A percentile compares a stretch with the other conserved stretches of the same genome.
Conservation (phyloP, 2,113 vertebrate species). For the Taxidea taxus region DNA sequence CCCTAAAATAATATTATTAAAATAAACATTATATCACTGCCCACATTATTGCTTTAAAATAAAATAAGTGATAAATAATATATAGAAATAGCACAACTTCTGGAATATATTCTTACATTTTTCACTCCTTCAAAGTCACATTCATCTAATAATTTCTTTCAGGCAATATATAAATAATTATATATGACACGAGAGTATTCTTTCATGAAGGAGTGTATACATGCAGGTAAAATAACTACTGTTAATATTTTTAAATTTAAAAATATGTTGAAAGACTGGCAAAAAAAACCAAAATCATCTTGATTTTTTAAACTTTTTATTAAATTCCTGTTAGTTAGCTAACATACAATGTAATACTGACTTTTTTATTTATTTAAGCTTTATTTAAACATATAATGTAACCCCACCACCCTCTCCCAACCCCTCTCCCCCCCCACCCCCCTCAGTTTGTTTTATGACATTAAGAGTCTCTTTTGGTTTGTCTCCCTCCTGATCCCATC, state of each 20-base stretch:
- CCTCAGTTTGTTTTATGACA: too few relatives aligned
- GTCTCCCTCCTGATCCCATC: too few relatives aligned
- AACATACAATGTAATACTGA: neutral
- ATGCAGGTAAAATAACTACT: neutral
- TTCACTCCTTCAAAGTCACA: neutral
- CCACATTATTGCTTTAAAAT: neutral
- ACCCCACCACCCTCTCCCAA: too few relatives aligned
- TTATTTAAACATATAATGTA: too few relatives aligned
- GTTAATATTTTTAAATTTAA: conserved; percentile 5
- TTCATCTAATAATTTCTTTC: neutral
- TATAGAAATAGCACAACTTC: neutral
- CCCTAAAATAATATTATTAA: neutral
- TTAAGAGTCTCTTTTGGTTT: too few relatives aligned
- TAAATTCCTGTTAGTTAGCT: neutral
- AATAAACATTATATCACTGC: neutral
- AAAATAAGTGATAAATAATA: neutral
- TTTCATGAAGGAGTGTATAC: neutral
- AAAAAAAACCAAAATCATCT: neutral
- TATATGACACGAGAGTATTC: neutral
- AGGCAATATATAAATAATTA: neutral
- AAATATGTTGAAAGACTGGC: neutral
- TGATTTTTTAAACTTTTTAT: neutral
- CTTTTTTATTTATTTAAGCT: too few relatives aligned
- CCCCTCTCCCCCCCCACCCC: too few relatives aligned
- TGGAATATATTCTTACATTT: neutral